Evolutionary conservation across 2,888 invertebrate genomes (phyloP).

Genomic region (Sympetrum striolatum): DNA sequence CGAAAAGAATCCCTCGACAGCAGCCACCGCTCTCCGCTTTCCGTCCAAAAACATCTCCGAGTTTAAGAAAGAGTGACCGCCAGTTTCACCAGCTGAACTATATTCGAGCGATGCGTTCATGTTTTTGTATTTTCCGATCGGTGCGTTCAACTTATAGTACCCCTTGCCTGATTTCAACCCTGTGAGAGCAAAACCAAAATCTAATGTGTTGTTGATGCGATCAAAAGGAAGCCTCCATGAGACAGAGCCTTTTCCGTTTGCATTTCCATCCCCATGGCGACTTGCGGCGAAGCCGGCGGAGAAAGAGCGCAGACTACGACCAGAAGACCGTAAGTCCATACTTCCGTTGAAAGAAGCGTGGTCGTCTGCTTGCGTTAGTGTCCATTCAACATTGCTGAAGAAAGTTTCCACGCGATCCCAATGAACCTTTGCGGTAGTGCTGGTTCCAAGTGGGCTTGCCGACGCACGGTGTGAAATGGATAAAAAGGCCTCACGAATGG

Average conservation of each 20-base stretch:
- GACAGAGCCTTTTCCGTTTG: not conserved
- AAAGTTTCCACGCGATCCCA: not conserved
- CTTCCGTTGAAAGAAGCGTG: not conserved
- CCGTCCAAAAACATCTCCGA: slow-evolving; percentile 1
- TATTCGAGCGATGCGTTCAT: not conserved
- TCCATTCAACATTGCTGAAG: slow-evolving; percentile 3
- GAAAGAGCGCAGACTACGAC: not conserved
- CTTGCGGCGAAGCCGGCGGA: not conserved
- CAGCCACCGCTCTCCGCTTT: not conserved
- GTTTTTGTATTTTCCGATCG: not conserved
- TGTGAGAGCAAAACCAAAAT: not conserved
- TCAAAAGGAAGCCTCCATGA: slow-evolving; percentile 11
- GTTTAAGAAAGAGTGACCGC: not conserved
- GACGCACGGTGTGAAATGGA: not conserved
- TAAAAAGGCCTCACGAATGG: not conserved
- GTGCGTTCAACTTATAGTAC: not conserved
- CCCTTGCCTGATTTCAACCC: not conserved
- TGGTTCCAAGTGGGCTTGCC: not conserved
- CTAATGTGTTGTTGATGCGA: not conserved
- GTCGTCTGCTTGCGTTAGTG: not conserved
- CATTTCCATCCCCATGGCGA: not conserved
- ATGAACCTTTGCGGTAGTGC: not conserved
- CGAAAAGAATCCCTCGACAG: not conserved
- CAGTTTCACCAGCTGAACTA: not conserved
- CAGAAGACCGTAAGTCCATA: not conserved